phyloP scores from a whole-genome alignment of 2,797 vertebrate species.

The Hypotaenidia okinawae region DNA sequence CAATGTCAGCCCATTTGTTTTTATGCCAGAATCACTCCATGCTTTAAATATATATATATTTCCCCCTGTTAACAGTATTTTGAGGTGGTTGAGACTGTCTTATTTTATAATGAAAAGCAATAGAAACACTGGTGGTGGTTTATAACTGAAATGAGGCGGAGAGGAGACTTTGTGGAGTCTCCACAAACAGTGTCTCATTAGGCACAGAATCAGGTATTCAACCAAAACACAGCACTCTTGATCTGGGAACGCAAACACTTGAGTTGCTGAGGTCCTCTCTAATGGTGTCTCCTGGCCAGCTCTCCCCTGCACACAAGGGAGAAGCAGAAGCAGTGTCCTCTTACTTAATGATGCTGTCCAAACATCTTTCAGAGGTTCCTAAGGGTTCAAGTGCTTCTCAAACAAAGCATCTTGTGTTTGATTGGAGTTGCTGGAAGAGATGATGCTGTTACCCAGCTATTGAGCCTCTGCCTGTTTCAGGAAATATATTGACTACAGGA shows the following conservation, averaged over 20 bases:
- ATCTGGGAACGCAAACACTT: background rate
- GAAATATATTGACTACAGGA: slow-evolving; percentile 9
- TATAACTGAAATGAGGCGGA: background rate
- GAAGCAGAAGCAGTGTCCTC: background rate
- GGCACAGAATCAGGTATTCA: background rate
- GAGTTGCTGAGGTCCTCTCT: background rate
- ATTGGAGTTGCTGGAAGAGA: background rate
- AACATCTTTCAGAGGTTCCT: background rate
- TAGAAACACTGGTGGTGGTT: background rate
- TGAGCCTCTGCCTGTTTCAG: background rate
- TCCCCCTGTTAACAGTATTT: background rate
- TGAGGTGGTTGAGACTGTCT: background rate
- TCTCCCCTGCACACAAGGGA: background rate
- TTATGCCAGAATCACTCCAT: background rate
- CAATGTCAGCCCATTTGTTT: background rate
- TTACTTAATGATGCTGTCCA: background rate
- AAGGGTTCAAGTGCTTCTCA: background rate
- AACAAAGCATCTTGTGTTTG: background rate
- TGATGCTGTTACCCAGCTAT: background rate
- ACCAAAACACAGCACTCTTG: background rate
- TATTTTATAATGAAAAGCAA: background rate
- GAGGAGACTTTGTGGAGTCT: background rate
- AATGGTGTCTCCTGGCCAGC: background rate
- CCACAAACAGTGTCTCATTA: background rate
- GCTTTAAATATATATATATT: background rate